phyloP scores from a whole-genome alignment of 2,797 vertebrate genomes.

The Pangasius djambal region DNA sequence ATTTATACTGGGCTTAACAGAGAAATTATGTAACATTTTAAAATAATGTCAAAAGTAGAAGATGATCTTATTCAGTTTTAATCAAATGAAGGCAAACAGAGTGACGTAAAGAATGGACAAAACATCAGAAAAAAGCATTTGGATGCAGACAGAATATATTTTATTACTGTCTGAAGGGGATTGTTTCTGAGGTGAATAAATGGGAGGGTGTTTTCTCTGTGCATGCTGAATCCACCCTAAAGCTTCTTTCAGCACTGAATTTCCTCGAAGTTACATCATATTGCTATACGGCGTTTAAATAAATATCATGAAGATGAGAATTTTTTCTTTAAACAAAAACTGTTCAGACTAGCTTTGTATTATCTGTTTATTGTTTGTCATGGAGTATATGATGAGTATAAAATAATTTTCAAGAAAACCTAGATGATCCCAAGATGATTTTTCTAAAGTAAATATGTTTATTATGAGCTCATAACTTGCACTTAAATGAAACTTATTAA shows the following conservation, averaged over 20 bases:
- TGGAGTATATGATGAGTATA: not conserved
- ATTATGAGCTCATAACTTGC: not conserved
- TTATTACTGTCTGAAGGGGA: not conserved
- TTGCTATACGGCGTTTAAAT: not conserved
- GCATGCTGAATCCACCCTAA: slow-evolving; percentile 16
- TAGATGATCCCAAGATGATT: not conserved
- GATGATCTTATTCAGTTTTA: not conserved
- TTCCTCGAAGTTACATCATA: slow-evolving; percentile 15
- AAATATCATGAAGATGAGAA: not conserved
- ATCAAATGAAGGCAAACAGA: not conserved
- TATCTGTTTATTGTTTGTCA: not conserved
- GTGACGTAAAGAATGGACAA: not conserved
- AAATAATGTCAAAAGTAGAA: not conserved
- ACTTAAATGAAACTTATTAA: not conserved
- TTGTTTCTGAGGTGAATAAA: not conserved
- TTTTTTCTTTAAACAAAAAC: not conserved
- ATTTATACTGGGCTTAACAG: not conserved
- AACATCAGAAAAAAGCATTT: not conserved
- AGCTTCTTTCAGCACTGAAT: slow-evolving; percentile 18
- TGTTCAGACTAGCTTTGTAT: not conserved
- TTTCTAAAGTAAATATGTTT: not conserved
- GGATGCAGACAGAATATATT: not conserved
- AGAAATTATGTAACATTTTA: not conserved
- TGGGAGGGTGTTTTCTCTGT: slow-evolving; percentile 3
- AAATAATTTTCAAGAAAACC: not conserved